Base-by-base conservation (phyloP, 2,113 vertebrate species). In the Taurulus bubalis region DNA sequence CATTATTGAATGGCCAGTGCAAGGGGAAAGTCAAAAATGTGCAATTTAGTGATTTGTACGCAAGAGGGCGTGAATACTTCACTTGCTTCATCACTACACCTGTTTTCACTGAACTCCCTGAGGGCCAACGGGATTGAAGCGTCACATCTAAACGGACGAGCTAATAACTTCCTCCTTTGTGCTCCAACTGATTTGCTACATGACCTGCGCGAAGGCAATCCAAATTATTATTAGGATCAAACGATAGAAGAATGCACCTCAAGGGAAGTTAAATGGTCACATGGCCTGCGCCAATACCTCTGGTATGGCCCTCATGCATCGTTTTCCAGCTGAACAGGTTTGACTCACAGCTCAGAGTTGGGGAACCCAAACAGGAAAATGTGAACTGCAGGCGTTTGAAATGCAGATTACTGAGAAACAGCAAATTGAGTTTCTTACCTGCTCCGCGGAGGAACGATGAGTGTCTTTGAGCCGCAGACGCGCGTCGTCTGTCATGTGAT, bases 281-380 rank as follows among this genome's bases (percentile, higher is more conserved):
- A 14, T 18, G 66, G 14, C 42, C 40, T 11, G 1, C 55, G 55
- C 63, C 42, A 62, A 66, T 38, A 49, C 70, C 67, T 83, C 47
- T 75, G 87, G 81, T 58, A 82, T 84, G 84, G 26, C 71, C 84
- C 82, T 83, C 75, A 58, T 66, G 42, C 65, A 42, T 38, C 60
- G 69, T 58, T 36, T 81, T 85, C 87, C 79, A 70, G 89, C 79
- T 58, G 67, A 91, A 87, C 92, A 49, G 90, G 87, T 93, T 84
- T 71, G 77, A 68, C 84, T 60, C 3, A 10, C 24, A 63, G 38
- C 62, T 42, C 62, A 16, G 69, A 51, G 60, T 36, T 59, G 62
- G 70, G 70, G 79, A 63, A 65, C 64, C 32, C 0, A 72, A 79
- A 84, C 86, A 69, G 80, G 78, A 84, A 83, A 84, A 69, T 73